phyloP scores from a whole-genome alignment of 2,888 invertebrate genomes.

The Orthosia cruda region DNA sequence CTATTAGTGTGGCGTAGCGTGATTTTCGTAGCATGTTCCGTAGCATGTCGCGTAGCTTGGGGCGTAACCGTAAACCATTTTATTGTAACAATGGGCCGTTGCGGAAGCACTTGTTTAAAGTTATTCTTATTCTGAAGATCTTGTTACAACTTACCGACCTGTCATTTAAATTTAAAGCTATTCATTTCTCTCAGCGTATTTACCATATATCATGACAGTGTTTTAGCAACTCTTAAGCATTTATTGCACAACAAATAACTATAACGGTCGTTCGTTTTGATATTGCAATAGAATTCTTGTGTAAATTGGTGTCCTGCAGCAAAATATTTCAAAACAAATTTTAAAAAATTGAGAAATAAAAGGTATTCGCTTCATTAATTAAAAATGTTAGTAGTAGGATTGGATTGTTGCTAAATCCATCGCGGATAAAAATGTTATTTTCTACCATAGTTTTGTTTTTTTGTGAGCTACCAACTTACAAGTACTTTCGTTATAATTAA shows the following conservation, averaged over 20 bases:
- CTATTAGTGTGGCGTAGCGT: too few relatives aligned
- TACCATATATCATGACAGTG: neutral
- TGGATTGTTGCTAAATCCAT: too few relatives aligned
- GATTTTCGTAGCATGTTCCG: neutral
- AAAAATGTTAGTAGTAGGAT: too few relatives aligned
- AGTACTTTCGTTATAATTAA: neutral
- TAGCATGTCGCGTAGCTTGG: neutral
- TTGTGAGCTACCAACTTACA: neutral
- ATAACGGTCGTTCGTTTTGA: conserved; percentile 11
- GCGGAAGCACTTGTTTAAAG: neutral
- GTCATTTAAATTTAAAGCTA: neutral
- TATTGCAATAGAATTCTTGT: conserved; percentile 11
- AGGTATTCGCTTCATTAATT: neutral
- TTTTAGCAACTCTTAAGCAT: neutral
- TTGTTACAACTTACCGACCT: too few relatives aligned
- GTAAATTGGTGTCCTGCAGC: conserved; percentile 18
- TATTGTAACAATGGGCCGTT: neutral
- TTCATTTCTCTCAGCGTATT: neutral
- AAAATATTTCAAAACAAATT: neutral
- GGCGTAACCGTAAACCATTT: neutral
- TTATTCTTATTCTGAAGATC: too few relatives aligned
- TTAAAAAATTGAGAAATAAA: neutral
- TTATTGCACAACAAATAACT: conserved; percentile 15
- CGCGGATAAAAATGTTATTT: too few relatives aligned
- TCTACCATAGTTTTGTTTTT: neutral